Evolutionary conservation across 2,113 vertebrate genomes (phyloP).

Genomic region (Brachyhypopomus gauderio): DNA sequence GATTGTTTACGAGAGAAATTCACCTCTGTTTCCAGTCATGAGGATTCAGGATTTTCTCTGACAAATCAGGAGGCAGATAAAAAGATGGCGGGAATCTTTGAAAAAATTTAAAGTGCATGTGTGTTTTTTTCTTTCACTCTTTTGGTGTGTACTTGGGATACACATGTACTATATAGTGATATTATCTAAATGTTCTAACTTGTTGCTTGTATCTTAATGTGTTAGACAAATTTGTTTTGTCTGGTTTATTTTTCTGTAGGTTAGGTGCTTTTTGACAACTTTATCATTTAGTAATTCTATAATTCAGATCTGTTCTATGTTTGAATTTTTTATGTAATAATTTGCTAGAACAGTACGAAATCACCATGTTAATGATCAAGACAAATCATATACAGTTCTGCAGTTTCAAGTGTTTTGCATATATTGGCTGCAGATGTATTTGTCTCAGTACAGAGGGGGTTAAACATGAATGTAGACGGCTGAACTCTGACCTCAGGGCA

Average conservation of each 20-base stretch:
- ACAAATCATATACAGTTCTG: background rate
- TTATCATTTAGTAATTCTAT: too few relatives aligned
- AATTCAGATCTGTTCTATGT: too few relatives aligned
- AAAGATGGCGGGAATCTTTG: background rate
- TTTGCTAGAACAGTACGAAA: background rate
- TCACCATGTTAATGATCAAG: background rate
- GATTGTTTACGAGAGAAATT: background rate
- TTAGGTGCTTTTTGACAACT: too few relatives aligned
- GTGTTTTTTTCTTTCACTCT: background rate
- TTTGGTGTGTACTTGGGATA: too few relatives aligned
- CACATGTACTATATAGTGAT: too few relatives aligned
- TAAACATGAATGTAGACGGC: conserved; percentile 71
- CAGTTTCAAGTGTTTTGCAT: too few relatives aligned
- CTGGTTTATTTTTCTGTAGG: too few relatives aligned
- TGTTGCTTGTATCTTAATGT: too few relatives aligned
- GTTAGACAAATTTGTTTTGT: too few relatives aligned
- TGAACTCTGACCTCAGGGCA: conserved; percentile 74
- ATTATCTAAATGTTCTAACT: too few relatives aligned
- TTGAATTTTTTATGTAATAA: too few relatives aligned
- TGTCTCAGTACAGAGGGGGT: conserved; percentile 60
- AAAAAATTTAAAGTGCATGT: background rate
- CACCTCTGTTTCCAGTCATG: conserved; percentile 12
- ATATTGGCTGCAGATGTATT: background rate
- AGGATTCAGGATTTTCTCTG: background rate
- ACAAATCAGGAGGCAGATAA: background rate